These are phyloP conservation scores for Betta splendens DNA, from an alignment of 2,797 vertebrate genomes.

Conservation along the genomic window DNA sequence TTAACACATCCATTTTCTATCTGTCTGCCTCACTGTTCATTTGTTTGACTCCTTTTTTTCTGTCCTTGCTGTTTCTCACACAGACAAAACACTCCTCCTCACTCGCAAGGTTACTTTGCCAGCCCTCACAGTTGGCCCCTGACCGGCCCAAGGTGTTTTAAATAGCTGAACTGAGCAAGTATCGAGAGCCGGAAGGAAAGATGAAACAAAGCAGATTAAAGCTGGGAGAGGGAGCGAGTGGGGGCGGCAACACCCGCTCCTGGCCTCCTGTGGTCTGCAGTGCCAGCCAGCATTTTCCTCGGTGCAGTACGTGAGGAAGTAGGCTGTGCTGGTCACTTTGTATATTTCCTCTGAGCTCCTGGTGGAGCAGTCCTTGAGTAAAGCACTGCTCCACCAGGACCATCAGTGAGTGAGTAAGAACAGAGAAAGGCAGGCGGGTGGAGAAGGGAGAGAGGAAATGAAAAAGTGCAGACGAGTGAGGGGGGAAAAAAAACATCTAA, in stretches of 20 bases:
- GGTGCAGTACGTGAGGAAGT: constrained; percentile 29
- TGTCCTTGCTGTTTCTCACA: constrained; percentile 28
- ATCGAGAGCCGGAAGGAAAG: constrained; percentile 46
- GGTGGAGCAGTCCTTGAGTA: constrained; percentile 16
- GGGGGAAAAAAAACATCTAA: constrained; percentile 18
- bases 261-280: constrained; percentile 35
- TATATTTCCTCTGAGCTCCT: constrained; percentile 29
- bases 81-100: constrained; percentile 14
- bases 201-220: constrained; percentile 71
- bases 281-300: constrained; percentile 19
- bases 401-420: constrained; percentile 5
- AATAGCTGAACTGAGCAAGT: constrained; percentile 66
- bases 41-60: constrained; percentile 23
- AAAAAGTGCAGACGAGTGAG: constrained; percentile 31
- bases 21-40: constrained; percentile 13
- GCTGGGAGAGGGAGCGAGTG: constrained; percentile 18
- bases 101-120: constrained; percentile 33
- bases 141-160: constrained; percentile 69
- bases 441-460: constrained; percentile 40
- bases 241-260: constrained; percentile 34
- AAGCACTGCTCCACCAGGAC: constrained; percentile 27
- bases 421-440: constrained; percentile 22
- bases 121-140: constrained; percentile 64
- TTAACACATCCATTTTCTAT: constrained; percentile 35
- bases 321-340: constrained; percentile 14